Evolutionary conservation across 2,888 invertebrate genomes (phyloP).

Genomic region (Alitta virens): DNA sequence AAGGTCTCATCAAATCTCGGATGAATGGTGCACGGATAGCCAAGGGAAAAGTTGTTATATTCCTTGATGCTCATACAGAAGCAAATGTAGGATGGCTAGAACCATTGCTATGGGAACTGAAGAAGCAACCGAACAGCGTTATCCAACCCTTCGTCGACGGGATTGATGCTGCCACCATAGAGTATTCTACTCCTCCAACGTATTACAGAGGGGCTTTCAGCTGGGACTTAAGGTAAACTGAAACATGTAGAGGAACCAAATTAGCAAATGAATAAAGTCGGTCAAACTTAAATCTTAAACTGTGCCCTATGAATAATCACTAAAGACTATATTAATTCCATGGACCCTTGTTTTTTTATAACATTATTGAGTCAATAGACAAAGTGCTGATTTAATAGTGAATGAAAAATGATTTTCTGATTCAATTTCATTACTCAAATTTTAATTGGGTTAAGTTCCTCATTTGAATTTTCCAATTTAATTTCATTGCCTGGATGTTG

Average conservation of each 20-base stretch:
- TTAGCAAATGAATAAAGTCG: no score
- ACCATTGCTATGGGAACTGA: slow-evolving; percentile 27
- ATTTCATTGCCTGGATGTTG: no score
- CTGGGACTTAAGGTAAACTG: slow-evolving; percentile 31
- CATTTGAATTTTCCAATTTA: no score
- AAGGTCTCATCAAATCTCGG: slow-evolving; percentile 29
- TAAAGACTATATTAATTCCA: no score
- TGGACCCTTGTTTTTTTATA: no score
- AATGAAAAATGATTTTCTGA: no score
- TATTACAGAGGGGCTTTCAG: slow-evolving; percentile 31
- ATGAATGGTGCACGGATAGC: slow-evolving; percentile 27
- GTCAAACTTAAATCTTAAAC: no score
- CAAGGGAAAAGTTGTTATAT: slow-evolving; percentile 24
- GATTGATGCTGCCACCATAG: slow-evolving; percentile 27
- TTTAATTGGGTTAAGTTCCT: no score
- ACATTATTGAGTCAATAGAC: no score
- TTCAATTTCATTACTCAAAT: no score
- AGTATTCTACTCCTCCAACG: slow-evolving; percentile 23
- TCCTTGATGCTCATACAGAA: slow-evolving; percentile 32
- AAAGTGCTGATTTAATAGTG: no score
- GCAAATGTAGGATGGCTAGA: slow-evolving; percentile 31
- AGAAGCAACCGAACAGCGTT: slow-evolving; percentile 26
- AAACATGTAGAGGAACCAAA: not conserved
- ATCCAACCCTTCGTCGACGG: slow-evolving; percentile 35
- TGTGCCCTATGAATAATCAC: no score